These are phyloP conservation scores for Anhinga rufa DNA, from an alignment of 2,113 vertebrate genomes.

Conservation along the genomic window DNA sequence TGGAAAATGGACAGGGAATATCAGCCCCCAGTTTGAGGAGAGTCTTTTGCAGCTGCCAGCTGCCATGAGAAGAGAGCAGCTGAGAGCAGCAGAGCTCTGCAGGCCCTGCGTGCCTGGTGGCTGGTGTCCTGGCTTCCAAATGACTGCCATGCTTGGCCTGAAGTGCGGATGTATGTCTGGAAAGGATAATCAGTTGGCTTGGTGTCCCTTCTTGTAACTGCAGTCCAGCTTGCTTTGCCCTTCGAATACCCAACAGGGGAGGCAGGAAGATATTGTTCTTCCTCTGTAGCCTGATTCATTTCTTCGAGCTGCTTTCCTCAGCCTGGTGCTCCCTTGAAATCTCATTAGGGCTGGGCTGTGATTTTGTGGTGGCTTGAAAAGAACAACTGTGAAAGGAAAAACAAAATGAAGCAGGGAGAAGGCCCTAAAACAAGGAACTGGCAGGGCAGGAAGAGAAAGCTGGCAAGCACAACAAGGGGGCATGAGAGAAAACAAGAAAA, in stretches of 20 bases:
- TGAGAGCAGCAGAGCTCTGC: not conserved
- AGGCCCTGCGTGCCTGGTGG: not conserved
- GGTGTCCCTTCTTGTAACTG: not conserved
- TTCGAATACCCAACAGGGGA: not conserved
- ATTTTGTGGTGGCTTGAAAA: not conserved
- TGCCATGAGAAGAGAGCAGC: not conserved
- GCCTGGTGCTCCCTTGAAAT: not conserved
- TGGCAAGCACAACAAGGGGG: not conserved
- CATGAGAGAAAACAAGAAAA: not conserved
- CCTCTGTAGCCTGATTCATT: not conserved
- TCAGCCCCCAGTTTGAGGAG: fast-evolving
- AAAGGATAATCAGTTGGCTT: not conserved
- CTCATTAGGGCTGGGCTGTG: not conserved
- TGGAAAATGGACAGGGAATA: not conserved
- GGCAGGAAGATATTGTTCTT: not conserved
- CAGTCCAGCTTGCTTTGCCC: not conserved
- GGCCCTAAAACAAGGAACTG: not conserved
- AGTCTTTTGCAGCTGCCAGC: not conserved
- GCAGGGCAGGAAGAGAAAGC: not conserved
- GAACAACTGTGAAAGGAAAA: not conserved
- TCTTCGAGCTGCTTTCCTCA: not conserved
- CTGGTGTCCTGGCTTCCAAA: not conserved
- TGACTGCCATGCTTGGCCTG: not conserved
- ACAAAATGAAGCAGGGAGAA: not conserved
- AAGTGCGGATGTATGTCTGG: not conserved